Percentiles rank a stretch among this genome's conserved stretches.
Conservation (phyloP, 2,888 invertebrate species). For the Drosophila lutescens region DNA sequence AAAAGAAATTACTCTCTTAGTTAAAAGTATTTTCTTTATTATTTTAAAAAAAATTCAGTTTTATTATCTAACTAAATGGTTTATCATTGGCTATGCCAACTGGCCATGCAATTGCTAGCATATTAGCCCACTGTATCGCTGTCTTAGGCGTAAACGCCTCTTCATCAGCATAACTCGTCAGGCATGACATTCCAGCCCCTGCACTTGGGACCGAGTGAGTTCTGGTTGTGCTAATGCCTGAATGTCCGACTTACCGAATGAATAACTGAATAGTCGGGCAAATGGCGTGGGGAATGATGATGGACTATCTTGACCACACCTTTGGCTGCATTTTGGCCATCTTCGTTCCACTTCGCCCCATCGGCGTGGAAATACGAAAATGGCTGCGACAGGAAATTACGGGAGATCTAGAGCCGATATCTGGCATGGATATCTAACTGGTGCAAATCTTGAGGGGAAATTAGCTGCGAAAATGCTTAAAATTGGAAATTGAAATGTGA, state of each 20-base stretch:
- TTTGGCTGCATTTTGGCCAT: conserved; percentile 56
- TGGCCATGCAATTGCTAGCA: too few relatives aligned
- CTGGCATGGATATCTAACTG: conserved; percentile 58
- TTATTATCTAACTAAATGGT: too few relatives aligned
- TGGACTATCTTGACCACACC: conserved; percentile 39
- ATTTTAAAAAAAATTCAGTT: background rate
- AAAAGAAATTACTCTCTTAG: too few relatives aligned
- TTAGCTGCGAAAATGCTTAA: conserved; percentile 75
- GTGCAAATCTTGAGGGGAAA: conserved; percentile 73
- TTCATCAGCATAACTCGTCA: conserved; percentile 73
- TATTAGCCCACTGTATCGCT: conserved; percentile 50
- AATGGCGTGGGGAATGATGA: conserved; percentile 17
- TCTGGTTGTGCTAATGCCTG: conserved; percentile 49
- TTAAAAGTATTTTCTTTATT: background rate
- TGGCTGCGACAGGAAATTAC: conserved; percentile 41
- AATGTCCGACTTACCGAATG: conserved; percentile 49
- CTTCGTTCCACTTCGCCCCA: conserved; percentile 47
- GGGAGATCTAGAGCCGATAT: conserved; percentile 38
- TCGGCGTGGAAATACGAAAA: conserved; percentile 69
- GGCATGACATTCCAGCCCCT: conserved; percentile 64
- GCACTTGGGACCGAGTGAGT: conserved; percentile 28
- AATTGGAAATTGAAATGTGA: conserved; percentile 55
- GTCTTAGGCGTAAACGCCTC: conserved; percentile 60
- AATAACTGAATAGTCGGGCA: conserved; percentile 39
- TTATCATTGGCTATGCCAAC: background rate